phyloP scores from a whole-genome alignment of 1,140 invertebrate genomes.

The Heliconius congener region DNA sequence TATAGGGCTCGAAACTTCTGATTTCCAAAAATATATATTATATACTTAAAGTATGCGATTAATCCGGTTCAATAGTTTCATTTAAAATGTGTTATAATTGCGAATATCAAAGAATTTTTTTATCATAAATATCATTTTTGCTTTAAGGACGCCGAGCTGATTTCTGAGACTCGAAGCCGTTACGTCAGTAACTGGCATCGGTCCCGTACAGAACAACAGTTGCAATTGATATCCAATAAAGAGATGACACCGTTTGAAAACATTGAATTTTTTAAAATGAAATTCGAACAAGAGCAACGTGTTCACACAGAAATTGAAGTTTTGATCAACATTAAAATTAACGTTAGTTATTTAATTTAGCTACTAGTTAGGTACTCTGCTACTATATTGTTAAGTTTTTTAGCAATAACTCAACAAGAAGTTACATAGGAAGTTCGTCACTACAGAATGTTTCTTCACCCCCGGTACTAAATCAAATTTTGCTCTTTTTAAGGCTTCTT shows the following conservation, averaged over 20 bases:
- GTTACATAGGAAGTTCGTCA: too few relatives aligned
- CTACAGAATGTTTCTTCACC: too few relatives aligned
- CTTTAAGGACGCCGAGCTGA: constrained; percentile 50
- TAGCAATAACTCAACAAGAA: too few relatives aligned
- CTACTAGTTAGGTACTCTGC: background rate
- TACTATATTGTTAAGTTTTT: too few relatives aligned
- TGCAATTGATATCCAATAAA: constrained; percentile 43
- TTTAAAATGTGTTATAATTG: too few relatives aligned
- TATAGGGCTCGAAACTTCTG: too few relatives aligned
- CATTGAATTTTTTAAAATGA: constrained; percentile 51
- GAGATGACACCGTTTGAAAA: constrained; percentile 33
- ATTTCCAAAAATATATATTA: too few relatives aligned
- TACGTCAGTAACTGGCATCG: constrained; percentile 55
- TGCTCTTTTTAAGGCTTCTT: too few relatives aligned
- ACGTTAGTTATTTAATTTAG: constrained; percentile 34
- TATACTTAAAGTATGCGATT: too few relatives aligned
- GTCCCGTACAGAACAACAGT: constrained; percentile 56
- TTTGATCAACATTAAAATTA: constrained; percentile 53
- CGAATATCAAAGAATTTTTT: too few relatives aligned
- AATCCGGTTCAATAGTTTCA: too few relatives aligned
- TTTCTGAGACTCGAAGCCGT: constrained; percentile 46
- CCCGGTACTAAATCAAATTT: too few relatives aligned
- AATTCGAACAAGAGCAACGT: constrained; percentile 52
- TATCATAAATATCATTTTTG: background rate
- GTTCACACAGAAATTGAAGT: constrained; percentile 59